These are phyloP conservation scores for Peribatodes rhomboidaria DNA, from an alignment of 2,888 invertebrate genomes.

Conservation along the genomic window DNA sequence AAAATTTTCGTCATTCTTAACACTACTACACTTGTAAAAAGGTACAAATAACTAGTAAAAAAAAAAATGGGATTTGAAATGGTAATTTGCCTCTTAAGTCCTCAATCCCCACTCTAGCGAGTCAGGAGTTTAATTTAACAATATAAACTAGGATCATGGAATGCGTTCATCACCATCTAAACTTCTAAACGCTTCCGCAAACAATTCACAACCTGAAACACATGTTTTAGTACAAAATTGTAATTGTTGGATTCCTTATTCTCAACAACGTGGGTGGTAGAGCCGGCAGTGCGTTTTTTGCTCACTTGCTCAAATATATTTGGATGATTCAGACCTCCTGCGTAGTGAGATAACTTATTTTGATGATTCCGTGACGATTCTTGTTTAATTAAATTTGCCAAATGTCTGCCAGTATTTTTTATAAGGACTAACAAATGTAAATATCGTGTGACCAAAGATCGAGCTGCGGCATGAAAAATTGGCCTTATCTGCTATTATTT, in stretches of 20 bases:
- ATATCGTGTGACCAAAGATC: conserved; percentile 44
- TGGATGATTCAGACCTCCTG: conserved; percentile 76
- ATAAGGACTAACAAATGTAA: conserved; percentile 37
- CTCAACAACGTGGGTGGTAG: conserved; percentile 74
- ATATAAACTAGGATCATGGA: conserved; percentile 5
- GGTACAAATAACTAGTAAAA: neutral
- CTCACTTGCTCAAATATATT: conserved; percentile 65
- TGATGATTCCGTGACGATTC: conserved; percentile 39
- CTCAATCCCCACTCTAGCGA: neutral
- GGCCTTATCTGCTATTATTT: conserved; percentile 22
- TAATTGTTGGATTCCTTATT: conserved; percentile 65
- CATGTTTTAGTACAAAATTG: conserved; percentile 56
- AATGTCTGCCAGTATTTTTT: conserved; percentile 36
- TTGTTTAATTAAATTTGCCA: conserved; percentile 41
- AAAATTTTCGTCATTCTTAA: neutral
- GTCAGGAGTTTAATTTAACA: conserved; percentile 3
- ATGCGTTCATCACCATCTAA: conserved; percentile 37
- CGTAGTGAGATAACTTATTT: conserved; percentile 59
- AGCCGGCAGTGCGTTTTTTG: conserved; percentile 59
- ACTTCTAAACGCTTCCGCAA: conserved; percentile 58
- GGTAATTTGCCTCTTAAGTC: too few relatives aligned
- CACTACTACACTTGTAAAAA: neutral
- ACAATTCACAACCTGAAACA: conserved; percentile 47
- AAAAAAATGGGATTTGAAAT: neutral
- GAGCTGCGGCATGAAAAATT: conserved; percentile 25